Evolutionary conservation across 2,113 vertebrate species (phyloP).

Genomic region (Indicator maculatus): DNA sequence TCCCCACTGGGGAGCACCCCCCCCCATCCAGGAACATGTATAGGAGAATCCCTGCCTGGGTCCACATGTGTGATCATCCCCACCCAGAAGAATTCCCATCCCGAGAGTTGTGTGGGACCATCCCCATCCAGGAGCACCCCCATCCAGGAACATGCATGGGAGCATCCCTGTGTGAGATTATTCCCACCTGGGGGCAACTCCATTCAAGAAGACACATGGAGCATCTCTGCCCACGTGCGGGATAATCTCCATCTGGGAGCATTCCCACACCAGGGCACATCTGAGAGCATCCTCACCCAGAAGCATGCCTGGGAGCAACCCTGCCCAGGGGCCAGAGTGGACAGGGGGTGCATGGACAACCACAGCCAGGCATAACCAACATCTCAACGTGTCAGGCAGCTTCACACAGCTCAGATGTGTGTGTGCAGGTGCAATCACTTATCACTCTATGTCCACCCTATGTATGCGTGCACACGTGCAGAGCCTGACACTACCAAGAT

Average conservation of each 20-base stretch:
- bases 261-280: neutral
- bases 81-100: too few species aligned
- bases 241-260: neutral
- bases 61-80: neutral
- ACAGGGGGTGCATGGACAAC: neutral
- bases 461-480: rapidly evolving
- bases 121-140: too few species aligned
- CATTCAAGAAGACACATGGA: too few species aligned
- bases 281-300: neutral
- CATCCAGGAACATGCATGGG: neutral
- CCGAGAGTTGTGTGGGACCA: too few species aligned
- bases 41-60: too few species aligned
- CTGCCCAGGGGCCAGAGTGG: neutral
- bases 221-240: too few species aligned
- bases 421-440: neutral
- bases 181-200: too few species aligned
- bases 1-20: neutral
- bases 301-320: neutral
- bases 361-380: neutral
- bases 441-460: neutral
- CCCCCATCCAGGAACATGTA: too few species aligned
- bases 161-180: neutral
- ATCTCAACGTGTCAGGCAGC: neutral
- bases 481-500: constrained; percentile 70
- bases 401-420: neutral